phyloP scores from a whole-genome alignment of 2,888 invertebrate genomes.

The Pediacus dermestoides region DNA sequence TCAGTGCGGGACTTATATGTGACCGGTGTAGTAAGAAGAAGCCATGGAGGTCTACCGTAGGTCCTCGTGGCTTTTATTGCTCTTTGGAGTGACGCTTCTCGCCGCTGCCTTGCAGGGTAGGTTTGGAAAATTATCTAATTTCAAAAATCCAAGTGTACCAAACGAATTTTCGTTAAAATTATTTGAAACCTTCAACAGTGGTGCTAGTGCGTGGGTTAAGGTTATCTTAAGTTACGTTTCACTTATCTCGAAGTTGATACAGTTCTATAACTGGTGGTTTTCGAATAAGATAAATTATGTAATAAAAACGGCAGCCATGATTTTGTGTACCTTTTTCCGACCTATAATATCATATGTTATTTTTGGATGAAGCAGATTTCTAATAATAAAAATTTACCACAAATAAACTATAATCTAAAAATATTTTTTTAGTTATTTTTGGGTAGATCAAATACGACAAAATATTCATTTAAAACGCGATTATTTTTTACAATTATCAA shows the following conservation, averaged over 20 bases:
- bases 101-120: slow-evolving; percentile 57
- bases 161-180: slow-evolving; percentile 11
- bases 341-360: slow-evolving; percentile 33
- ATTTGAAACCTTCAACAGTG: slow-evolving; percentile 8
- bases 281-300: slow-evolving; percentile 34
- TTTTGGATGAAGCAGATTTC: slow-evolving; percentile 42
- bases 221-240: slow-evolving; percentile 11
- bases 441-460: too few species aligned
- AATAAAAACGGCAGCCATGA: slow-evolving; percentile 37
- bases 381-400: slow-evolving; percentile 41
- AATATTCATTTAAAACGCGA: too few species aligned
- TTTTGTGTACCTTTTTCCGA: slow-evolving; percentile 30
- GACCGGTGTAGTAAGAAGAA: slow-evolving; percentile 49
- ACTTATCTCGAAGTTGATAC: slow-evolving; percentile 10
- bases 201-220: slow-evolving; percentile 17
- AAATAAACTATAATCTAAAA: slow-evolving; percentile 33
- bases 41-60: slow-evolving; percentile 57
- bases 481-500: too few species aligned
- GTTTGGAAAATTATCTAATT: too few species aligned
- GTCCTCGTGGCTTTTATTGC: slow-evolving; percentile 55
- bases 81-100: slow-evolving; percentile 55
- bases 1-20: slow-evolving; percentile 50
- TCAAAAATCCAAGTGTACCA: slow-evolving; percentile 5
- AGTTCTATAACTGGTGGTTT: slow-evolving; percentile 12
- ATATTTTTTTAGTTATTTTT: too few species aligned